phyloP scores from a whole-genome alignment of 2,888 invertebrate genomes.

The Ormyrus pomaceus region DNA sequence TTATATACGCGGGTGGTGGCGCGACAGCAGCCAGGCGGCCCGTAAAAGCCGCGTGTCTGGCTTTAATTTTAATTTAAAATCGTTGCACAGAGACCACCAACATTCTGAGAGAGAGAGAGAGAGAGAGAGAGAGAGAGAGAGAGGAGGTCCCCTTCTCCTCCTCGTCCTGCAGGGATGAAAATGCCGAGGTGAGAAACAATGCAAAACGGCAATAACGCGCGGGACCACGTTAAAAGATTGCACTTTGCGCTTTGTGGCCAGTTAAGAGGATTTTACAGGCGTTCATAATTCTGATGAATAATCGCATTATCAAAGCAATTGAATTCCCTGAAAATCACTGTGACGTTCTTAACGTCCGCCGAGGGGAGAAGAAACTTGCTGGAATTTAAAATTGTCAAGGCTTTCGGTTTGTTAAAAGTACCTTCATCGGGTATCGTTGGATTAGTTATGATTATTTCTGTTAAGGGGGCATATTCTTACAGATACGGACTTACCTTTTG shows the following conservation, averaged over 20 bases:
- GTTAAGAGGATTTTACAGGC: constrained; percentile 14
- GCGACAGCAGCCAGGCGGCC: constrained; percentile 65
- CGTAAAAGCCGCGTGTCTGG: constrained; percentile 66
- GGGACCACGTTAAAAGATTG: constrained; percentile 15
- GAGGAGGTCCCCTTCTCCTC: constrained; percentile 9
- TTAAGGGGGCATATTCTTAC: no score
- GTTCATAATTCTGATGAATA: constrained; percentile 60
- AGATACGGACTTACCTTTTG: no score
- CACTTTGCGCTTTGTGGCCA: neutral
- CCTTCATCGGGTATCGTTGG: no score
- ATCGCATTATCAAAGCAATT: neutral
- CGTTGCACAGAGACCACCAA: constrained; percentile 73
- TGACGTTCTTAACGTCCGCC: constrained; percentile 57
- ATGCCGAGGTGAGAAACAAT: constrained; percentile 59
- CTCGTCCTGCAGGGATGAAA: constrained; percentile 28
- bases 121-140: constrained; percentile 4
- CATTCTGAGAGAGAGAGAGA: constrained; percentile 63
- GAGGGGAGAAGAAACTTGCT: no score
- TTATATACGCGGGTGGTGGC: constrained; percentile 67
- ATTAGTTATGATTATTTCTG: no score
- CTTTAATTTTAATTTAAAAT: constrained; percentile 75
- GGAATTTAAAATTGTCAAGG: no score
- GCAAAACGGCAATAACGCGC: constrained; percentile 35
- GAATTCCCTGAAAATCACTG: no score
- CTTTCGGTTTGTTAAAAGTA: no score